These are phyloP conservation scores for Diplolepis rosae DNA, from an alignment of 2,888 invertebrate genomes.

Conservation along the genomic window DNA sequence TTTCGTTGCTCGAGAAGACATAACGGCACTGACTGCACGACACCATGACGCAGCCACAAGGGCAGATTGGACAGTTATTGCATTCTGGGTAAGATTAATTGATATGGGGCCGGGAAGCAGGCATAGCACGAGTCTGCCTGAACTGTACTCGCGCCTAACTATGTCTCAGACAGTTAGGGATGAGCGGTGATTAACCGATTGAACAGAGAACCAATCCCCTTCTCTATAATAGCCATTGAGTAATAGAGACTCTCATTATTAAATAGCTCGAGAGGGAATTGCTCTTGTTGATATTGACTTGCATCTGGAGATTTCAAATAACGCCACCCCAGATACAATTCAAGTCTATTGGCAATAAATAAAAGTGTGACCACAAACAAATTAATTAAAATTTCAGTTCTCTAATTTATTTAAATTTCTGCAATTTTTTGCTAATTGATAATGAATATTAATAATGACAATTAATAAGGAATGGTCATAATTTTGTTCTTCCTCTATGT, in stretches of 20 bases:
- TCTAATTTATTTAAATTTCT: too few species aligned
- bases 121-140: conserved; percentile 40
- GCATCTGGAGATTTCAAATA: conserved; percentile 34
- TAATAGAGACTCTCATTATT: conserved; percentile 69
- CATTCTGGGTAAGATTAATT: conserved; percentile 74
- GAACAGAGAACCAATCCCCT: conserved; percentile 52
- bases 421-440: too few species aligned
- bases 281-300: conserved; percentile 30
- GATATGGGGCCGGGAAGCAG: conserved; percentile 59
- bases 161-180: conserved; percentile 60
- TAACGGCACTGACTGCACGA: conserved; percentile 65
- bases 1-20: conserved; percentile 44
- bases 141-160: conserved; percentile 58
- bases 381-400: background rate
- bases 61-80: conserved; percentile 74
- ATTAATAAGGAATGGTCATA: background rate
- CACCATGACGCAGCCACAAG: conserved; percentile 69
- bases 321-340: conserved; percentile 18
- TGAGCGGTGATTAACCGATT: conserved; percentile 71
- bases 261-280: conserved; percentile 56
- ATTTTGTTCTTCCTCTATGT: too few species aligned
- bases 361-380: background rate
- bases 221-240: conserved; percentile 62
- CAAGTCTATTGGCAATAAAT: conserved; percentile 1
- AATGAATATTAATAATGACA: too few species aligned